Evolutionary conservation across 2,888 invertebrate genomes (phyloP), one percentile per base, ranked within the genome.

Genomic region (Lordiphosa fenestrarum): DNA sequence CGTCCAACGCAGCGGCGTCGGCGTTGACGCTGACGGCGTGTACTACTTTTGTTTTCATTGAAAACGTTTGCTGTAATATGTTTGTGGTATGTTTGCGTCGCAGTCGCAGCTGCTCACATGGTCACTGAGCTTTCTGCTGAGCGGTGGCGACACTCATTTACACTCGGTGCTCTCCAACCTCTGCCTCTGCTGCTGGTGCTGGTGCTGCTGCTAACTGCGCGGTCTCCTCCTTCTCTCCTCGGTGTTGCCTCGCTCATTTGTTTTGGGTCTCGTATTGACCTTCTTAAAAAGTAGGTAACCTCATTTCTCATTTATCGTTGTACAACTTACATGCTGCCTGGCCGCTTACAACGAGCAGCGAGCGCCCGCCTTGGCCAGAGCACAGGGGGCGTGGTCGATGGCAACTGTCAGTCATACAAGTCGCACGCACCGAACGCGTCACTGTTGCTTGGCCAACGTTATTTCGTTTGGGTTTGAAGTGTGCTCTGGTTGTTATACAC

Each of bases 261-360:
- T 85, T 83, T 71, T 84, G 71, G 72, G 83, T 83, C 44, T 44
- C 85, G 85, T 85, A 86, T 87, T 87, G 87, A 87, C 87, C 87
- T 87, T 87, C 88, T 87, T 87, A 77, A 84, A 87, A 87, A 86
- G 87, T 87, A 87, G 87, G 87, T 87, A 87, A 87, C 87, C 87
- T 87, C 87, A 87, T 87, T 87, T 87, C 84, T 80, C 86, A 86
- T 87, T 83, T 85, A 85, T 85, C 86, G 86, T 44, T 86, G 81
- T 85, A 85, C 83, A 83, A 80, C 76, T 85, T 82, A 85, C 85
- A 82, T 77, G 77, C 80, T 53, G 73, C 61, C 51, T 30, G 42
- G 38, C 19, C 35, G 46, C 47, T 47, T 47, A 47, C 47, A 47
- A 9, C 46, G 30, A 44, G 15, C 21, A 19, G n/a, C 30, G 13